Percentiles rank a stretch among this genome's conserved stretches.
These are phyloP conservation scores for Pammene fasciana DNA, from an alignment of 2,888 invertebrate genomes.

Conservation along the genomic window DNA sequence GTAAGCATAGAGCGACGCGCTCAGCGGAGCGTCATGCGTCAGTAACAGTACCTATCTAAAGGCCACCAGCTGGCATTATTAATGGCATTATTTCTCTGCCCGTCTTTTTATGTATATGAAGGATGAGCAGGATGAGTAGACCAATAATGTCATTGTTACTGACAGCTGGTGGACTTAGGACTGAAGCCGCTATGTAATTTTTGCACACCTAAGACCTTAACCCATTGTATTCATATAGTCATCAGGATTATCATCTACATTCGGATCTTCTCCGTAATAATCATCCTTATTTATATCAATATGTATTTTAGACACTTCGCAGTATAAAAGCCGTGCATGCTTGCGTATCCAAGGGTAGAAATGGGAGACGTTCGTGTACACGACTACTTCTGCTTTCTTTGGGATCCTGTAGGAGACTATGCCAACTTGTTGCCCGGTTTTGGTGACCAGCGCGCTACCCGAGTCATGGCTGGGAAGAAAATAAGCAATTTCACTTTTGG, in stretches of 20 bases:
- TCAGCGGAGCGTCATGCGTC: too few species aligned
- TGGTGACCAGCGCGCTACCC: neutral
- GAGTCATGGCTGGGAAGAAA: neutral
- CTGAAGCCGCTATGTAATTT: too few species aligned
- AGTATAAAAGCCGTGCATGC: neutral
- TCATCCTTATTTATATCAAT: neutral
- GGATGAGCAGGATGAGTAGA: too few species aligned
- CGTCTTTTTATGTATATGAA: too few species aligned
- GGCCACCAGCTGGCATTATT: too few species aligned
- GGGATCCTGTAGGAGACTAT: conserved; percentile 3
- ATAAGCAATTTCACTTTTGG: neutral
- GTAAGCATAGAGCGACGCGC: neutral
- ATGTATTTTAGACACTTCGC: neutral
- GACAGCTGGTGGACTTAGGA: too few species aligned
- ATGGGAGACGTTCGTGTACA: conserved; percentile 7
- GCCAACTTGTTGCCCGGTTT: neutral
- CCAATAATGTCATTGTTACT: too few species aligned
- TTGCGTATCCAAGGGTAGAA: neutral
- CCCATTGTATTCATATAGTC: too few species aligned
- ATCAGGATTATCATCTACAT: neutral
- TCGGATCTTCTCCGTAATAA: conserved; percentile 2
- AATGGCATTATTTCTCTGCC: too few species aligned
- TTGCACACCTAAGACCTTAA: too few species aligned
- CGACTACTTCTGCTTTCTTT: neutral
- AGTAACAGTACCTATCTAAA: too few species aligned